Percentiles rank a stretch among this genome's conserved stretches.
These are phyloP conservation scores for Canis aureus DNA, from an alignment of 2,113 vertebrate species.

Conservation along the genomic window DNA sequence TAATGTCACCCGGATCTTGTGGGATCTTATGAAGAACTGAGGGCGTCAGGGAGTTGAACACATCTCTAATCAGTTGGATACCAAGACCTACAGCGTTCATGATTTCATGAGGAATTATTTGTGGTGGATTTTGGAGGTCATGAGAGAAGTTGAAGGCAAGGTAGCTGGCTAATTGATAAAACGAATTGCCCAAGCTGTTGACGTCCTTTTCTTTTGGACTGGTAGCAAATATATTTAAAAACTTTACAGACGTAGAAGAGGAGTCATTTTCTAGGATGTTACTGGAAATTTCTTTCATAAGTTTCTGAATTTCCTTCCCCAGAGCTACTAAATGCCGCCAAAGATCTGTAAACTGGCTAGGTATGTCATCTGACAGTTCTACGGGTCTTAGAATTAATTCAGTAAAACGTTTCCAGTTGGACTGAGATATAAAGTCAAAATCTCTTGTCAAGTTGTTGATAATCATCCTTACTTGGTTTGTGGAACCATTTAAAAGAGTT, in stretches of 20 bases:
- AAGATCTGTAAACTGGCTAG: conserved; percentile 56
- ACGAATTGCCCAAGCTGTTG: neutral
- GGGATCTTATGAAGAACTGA: neutral
- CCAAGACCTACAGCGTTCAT: conserved; percentile 42
- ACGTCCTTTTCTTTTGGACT: conserved; percentile 64
- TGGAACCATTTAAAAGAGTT: conserved; percentile 80
- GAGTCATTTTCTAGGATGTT: conserved; percentile 56
- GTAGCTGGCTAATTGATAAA: conserved; percentile 68
- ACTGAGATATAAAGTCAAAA: neutral
- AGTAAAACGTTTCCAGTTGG: conserved; percentile 69
- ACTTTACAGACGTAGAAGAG: conserved; percentile 54
- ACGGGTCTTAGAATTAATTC: neutral
- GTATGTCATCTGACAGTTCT: conserved; percentile 39
- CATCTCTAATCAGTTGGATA: conserved; percentile 68
- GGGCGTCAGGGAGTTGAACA: conserved; percentile 64
- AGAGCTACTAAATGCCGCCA: conserved; percentile 57
- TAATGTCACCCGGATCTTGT: neutral
- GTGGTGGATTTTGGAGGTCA: conserved; percentile 22
- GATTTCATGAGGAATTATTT: conserved; percentile 38
- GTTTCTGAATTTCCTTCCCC: conserved; percentile 75
- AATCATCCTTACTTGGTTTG: conserved; percentile 39
- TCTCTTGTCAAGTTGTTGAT: conserved; percentile 53
- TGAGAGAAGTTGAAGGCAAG: conserved; percentile 61
- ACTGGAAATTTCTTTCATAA: conserved; percentile 58
- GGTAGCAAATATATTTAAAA: conserved; percentile 4